Percentiles rank a stretch among this genome's conserved stretches.
These are phyloP conservation scores for Lithophane socia DNA, from an alignment of 2,888 invertebrate genomes.

Conservation along the genomic window DNA sequence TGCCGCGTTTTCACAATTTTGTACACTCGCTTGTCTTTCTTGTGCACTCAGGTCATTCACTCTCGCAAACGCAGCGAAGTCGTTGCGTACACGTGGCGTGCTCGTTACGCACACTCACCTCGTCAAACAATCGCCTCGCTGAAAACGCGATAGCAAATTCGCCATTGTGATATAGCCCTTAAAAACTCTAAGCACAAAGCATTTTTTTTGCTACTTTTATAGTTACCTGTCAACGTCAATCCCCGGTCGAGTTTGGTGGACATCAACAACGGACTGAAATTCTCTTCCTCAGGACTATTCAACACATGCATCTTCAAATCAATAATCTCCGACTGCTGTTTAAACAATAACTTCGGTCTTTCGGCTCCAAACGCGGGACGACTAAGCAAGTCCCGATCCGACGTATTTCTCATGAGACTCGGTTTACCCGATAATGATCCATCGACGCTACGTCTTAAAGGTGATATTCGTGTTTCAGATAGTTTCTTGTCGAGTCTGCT, in stretches of 20 bases:
- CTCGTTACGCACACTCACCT: no score
- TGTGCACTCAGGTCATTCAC: no score
- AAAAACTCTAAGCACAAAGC: conserved; percentile 1
- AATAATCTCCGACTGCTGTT: conserved; percentile 87
- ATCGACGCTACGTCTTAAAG: conserved; percentile 83
- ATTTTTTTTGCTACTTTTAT: background rate
- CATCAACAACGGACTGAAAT: conserved; percentile 78
- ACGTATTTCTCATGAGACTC: conserved; percentile 77
- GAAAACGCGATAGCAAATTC: no score
- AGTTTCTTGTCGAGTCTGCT: conserved; percentile 83
- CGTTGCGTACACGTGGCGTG: no score
- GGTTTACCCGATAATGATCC: conserved; percentile 80
- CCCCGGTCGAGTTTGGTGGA: conserved; percentile 83
- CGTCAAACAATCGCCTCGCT: no score
- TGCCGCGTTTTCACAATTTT: no score
- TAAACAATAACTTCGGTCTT: conserved; percentile 84
- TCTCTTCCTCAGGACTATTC: conserved; percentile 83
- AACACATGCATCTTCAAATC: conserved; percentile 87
- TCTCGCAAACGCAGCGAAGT: no score
- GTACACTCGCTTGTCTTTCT: no score
- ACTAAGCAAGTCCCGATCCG: conserved; percentile 80
- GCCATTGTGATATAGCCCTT: no score
- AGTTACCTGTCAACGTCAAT: conserved; percentile 87
- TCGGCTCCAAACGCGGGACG: conserved; percentile 76
- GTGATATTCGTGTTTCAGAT: conserved; percentile 82